These are phyloP conservation scores for Tenualosa thibaudeaui DNA, from an alignment of 2,797 vertebrate species.

Conservation along the genomic window DNA sequence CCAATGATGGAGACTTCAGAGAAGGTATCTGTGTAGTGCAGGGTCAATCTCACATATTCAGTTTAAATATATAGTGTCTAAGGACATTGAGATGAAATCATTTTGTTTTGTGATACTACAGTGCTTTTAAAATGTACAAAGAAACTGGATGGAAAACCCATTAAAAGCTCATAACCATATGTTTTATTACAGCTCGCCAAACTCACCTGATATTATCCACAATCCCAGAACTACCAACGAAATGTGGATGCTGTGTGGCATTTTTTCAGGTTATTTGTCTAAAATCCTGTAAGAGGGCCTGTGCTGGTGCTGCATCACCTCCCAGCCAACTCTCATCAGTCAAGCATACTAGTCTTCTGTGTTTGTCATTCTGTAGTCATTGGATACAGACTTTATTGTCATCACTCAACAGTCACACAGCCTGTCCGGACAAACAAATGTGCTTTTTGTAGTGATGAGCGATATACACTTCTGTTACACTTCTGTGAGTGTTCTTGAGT, in stretches of 20 bases:
- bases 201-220: background rate
- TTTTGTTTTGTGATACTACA: no score
- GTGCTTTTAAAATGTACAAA: background rate
- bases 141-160: background rate
- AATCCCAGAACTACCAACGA: background rate
- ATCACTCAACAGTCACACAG: slow-evolving; percentile 24
- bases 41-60: background rate
- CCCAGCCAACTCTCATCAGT: background rate
- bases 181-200: background rate
- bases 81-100: background rate
- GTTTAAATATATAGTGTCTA: background rate
- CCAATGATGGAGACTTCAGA: slow-evolving; percentile 42
- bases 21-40: background rate
- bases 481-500: no score
- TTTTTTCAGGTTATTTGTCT: background rate
- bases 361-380: background rate
- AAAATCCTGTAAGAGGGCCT: background rate
- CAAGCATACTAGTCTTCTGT: background rate
- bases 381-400: slow-evolving; percentile 25
- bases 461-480: background rate
- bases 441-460: background rate
- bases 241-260: background rate
- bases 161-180: background rate
- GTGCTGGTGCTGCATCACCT: background rate
- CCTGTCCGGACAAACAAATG: slow-evolving; percentile 21